These are phyloP conservation scores for Pterostichus niger DNA, from an alignment of 2,888 invertebrate genomes.

Conservation along the genomic window DNA sequence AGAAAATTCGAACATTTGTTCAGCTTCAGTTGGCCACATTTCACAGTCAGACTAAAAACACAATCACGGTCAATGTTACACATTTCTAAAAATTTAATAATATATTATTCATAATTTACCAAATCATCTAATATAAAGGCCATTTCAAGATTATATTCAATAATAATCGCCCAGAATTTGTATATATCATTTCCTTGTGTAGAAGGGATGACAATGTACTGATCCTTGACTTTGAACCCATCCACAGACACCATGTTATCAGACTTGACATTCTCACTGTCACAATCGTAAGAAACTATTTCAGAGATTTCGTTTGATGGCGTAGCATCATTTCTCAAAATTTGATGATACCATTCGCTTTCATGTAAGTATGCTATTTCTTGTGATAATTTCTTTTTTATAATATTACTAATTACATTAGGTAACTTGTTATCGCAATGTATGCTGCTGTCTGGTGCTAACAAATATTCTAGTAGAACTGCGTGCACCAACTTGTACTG, in stretches of 20 bases:
- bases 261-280: constrained; percentile 75
- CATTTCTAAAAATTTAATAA: no score
- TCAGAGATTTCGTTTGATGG: no score
- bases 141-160: constrained; percentile 69
- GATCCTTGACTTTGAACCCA: constrained; percentile 73
- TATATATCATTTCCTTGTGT: constrained; percentile 74
- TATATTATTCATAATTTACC: no score
- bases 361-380: no score
- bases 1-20: no score
- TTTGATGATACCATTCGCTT: no score
- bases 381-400: constrained; percentile 68
- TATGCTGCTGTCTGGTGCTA: constrained; percentile 74
- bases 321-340: no score
- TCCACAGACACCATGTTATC: constrained; percentile 75
- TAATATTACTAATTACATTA: constrained; percentile 70
- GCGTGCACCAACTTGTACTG: constrained; percentile 73
- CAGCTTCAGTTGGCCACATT: no score
- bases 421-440: constrained; percentile 73
- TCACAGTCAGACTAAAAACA: no score
- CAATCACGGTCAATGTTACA: no score
- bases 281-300: constrained; percentile 71
- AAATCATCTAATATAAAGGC: no score
- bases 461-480: constrained; percentile 76
- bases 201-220: constrained; percentile 77
- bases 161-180: constrained; percentile 78